Base-by-base conservation (phyloP, 2,888 invertebrate species). In the Euzetes globulus region DNA sequence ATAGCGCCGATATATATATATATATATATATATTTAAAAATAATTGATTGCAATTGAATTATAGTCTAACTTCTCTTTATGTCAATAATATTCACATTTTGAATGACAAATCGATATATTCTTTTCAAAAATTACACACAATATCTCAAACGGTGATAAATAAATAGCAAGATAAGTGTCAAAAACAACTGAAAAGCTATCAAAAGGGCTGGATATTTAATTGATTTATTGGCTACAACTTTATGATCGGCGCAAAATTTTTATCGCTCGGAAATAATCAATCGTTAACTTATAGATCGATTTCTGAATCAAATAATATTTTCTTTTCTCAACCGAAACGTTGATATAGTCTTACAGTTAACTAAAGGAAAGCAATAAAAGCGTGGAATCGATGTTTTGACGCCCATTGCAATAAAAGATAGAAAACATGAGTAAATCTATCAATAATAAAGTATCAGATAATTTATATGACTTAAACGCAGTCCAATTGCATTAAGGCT, bases 391-490 rank as follows among this genome's bases (percentile, higher is more conserved):
- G n/a, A 63, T 63, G 63, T 63, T 33, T 33, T 63, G 19, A 63
- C 63, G 63, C 63, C 63, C 63, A 63, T 9, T 33, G 29, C 63
- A 15, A 63, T 63, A 63, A 63, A 63, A 27, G 29, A 33, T 63
- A 33, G 25, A 63, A 33, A 63, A 29, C 19, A 22, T 2, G 25
- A 63, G 63, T 33, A 33, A 63, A 63, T 33, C 33, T 19, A 63
- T 63, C 29, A 63, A 63, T 63, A 63, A 63, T 63, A 63, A 33
- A 63, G 63, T 29, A 63, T 63, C n/a, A 22, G 29, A 63, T 63
- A 33, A 63, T 63, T 63, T 63, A 63, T 63, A 63, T 63, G 33
- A 63, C 63, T 63, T 63, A 63, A 63, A 63, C 27, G n/a, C 7
- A 60, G 27, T 17, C 19, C 60, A 60, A 60, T 25, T 17, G 7